Evolutionary conservation across 2,113 vertebrate genomes (phyloP).

Genomic region (Rhynchopsitta pachyrhyncha): DNA sequence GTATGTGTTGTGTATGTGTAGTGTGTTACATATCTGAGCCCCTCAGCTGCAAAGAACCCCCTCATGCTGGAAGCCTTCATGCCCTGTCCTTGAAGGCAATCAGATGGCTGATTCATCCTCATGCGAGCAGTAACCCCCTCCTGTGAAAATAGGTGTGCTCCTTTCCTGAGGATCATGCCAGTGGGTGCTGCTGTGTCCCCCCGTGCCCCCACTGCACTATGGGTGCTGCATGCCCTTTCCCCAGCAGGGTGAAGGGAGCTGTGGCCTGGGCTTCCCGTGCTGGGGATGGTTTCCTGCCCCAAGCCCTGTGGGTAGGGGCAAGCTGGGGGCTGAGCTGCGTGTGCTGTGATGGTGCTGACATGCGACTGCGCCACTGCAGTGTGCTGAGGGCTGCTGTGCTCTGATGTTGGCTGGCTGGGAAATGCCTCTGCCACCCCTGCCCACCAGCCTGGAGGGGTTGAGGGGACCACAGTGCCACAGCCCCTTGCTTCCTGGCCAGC

Average conservation of each 20-base stretch:
- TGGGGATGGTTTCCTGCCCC: background rate
- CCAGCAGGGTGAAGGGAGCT: background rate
- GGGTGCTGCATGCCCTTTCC: background rate
- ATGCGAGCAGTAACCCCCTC: accelerated
- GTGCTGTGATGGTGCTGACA: background rate
- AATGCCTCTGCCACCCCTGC: background rate
- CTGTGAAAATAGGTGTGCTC: background rate
- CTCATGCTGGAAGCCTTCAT: background rate
- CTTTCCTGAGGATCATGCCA: accelerated
- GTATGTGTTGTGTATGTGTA: background rate
- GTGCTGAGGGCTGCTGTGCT: background rate
- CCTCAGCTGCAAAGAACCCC: background rate
- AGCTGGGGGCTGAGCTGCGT: background rate
- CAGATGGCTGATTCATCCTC: accelerated
- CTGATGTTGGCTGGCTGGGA: background rate
- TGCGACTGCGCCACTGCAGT: accelerated
- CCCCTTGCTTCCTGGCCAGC: too few species aligned
- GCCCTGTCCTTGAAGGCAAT: background rate
- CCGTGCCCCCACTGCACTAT: accelerated
- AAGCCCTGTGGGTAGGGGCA: background rate
- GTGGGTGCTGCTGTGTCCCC: background rate
- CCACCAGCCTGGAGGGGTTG: accelerated
- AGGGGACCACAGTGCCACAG: accelerated
- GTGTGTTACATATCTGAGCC: background rate
- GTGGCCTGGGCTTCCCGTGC: background rate